Evolutionary conservation across 1,140 invertebrate genomes (phyloP).

Genomic region (Pseudomyrmex dendroicus): DNA sequence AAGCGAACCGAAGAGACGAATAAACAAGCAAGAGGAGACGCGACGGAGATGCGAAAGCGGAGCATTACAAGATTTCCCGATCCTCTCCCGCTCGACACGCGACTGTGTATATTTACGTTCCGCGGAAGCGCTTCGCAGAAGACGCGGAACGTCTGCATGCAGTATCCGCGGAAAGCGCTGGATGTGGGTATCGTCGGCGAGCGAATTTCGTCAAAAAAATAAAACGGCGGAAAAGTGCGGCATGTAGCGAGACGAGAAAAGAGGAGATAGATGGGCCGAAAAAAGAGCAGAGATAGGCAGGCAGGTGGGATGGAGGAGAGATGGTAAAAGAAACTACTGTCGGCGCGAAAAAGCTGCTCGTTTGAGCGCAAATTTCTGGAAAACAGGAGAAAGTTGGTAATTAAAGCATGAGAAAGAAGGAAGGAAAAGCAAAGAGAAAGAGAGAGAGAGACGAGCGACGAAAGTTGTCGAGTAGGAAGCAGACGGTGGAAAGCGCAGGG

Average conservation of each 20-base stretch:
- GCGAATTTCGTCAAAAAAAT: slow-evolving; percentile 14
- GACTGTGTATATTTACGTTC: slow-evolving; percentile 55
- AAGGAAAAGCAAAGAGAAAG: slow-evolving; percentile 47
- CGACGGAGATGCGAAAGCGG: slow-evolving; percentile 26
- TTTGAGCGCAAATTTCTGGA: slow-evolving; percentile 69
- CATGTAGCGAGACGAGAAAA: not conserved
- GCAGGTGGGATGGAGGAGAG: not conserved
- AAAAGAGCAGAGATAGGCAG: slow-evolving; percentile 15
- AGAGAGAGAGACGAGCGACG: slow-evolving; percentile 34
- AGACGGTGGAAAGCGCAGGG: slow-evolving; percentile 43
- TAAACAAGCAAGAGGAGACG: slow-evolving; percentile 44
- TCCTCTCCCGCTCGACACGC: slow-evolving; percentile 8
- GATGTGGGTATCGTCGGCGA: slow-evolving; percentile 17
- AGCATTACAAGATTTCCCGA: slow-evolving; percentile 62
- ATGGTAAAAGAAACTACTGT: slow-evolving; percentile 57
- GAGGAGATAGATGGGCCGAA: not conserved
- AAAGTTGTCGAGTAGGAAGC: slow-evolving; percentile 48
- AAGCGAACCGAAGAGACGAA: slow-evolving; percentile 49
- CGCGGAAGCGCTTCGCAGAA: slow-evolving; percentile 23
- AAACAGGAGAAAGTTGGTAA: slow-evolving; percentile 77
- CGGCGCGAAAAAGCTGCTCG: slow-evolving; percentile 66
- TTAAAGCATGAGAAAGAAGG: slow-evolving; percentile 70
- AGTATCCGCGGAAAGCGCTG: slow-evolving; percentile 27
- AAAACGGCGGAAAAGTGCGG: not conserved
- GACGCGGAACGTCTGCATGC: slow-evolving; percentile 30